Conservation (phyloP, 2,888 invertebrate genomes). For the Mesorhabditis sp. region DNA sequence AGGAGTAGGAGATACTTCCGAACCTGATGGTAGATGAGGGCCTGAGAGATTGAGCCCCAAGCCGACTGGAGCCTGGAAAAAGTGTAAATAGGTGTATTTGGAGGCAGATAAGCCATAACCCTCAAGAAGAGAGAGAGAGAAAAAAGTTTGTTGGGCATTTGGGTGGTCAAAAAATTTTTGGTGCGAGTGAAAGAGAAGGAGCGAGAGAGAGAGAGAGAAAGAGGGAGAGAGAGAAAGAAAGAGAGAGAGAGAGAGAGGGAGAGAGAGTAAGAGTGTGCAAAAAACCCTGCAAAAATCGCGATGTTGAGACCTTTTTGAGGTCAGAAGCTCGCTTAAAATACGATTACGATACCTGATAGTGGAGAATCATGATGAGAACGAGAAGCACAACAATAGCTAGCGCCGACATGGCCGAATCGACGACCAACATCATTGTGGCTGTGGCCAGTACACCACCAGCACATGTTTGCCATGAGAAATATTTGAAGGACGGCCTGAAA, state of each 20-base stretch:
- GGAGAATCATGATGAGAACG: slow-evolving; percentile 79
- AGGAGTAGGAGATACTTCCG: slow-evolving; percentile 90
- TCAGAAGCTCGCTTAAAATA: too few relatives aligned
- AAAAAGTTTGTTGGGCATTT: too few relatives aligned
- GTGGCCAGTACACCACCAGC: slow-evolving; percentile 68
- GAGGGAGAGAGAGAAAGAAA: too few relatives aligned
- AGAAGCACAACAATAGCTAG: slow-evolving; percentile 81
- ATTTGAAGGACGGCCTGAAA: slow-evolving; percentile 79
- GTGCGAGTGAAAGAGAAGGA: too few relatives aligned
- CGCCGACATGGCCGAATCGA: slow-evolving; percentile 83
- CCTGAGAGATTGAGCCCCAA: slow-evolving; percentile 96
- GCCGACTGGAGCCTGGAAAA: slow-evolving; percentile 61
- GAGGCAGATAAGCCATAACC: too few relatives aligned
- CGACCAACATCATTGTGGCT: slow-evolving; percentile 80
- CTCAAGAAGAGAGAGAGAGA: too few relatives aligned
- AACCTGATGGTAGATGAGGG: slow-evolving; percentile 91
- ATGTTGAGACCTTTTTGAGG: too few relatives aligned
- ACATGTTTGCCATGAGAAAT: slow-evolving; percentile 90
- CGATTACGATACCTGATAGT: slow-evolving; percentile 67
- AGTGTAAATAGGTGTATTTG: background rate
- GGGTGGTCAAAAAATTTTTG: too few relatives aligned
- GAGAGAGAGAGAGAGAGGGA: too few relatives aligned
- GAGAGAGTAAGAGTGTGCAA: too few relatives aligned
- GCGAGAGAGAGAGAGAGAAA: too few relatives aligned
- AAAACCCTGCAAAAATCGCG: too few relatives aligned